Evolutionary conservation across 2,888 invertebrate species (phyloP), one percentile per base, ranked within the genome.

Genomic region (Volucella inflata): DNA sequence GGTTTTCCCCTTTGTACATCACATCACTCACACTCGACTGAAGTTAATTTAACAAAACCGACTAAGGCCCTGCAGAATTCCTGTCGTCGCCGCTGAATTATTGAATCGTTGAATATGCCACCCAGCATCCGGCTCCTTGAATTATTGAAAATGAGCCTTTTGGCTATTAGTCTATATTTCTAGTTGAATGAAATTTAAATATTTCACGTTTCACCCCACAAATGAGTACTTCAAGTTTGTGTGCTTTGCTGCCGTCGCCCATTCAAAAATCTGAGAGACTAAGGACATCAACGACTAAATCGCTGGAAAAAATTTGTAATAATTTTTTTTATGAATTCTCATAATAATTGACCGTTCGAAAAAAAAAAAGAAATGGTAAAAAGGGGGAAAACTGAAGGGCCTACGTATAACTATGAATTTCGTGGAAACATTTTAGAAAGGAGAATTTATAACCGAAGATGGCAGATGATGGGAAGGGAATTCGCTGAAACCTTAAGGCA

Each of bases 81-180:
- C 48, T 67, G 42, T 42, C 59, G 30, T 30, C 30, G 30, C 30
- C 30, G 30, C 30, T 30, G 30, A 30, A 30, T 30, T 6, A 30
- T 30, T 30, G 6, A 30, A 30, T 30, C 4, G 50, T 42, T 65
- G 44, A 55, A 70, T 60, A 55, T 65, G 16, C 21, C 67, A 50
- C 55, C 55, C 62, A 30, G 30, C 30, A 30, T 30, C 30, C 30
- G 30, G 48, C 51, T 67, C 30, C 55, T 60, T 42, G 36, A 59
- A 76, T 71, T 71, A 65, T 76, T 82, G 77, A 65, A 76, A 78
- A 67, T 71, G 44, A 50, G 64, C 60, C 77, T 57, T 42, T 30
- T 8, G 59, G 67, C 55, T 67, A 55, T 67, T 55, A 50, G 60
- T 17, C 76, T 59, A 76, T 44, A 67, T 76, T 67, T 76, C 50